Base-by-base conservation (phyloP, 2,797 vertebrate genomes). In the Gobionotothen gibberifrons region DNA sequence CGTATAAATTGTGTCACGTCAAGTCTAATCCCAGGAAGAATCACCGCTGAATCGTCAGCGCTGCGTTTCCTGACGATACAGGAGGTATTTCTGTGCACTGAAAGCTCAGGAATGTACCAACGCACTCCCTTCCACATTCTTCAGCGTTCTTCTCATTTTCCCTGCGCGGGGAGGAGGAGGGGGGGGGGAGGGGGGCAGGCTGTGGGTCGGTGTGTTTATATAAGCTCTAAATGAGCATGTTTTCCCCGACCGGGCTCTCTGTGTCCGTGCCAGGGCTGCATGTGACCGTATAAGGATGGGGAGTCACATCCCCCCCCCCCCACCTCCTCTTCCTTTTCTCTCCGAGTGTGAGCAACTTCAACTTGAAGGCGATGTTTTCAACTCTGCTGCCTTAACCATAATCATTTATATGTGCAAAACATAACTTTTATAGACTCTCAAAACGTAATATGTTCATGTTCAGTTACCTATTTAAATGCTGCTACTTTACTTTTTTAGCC, bases 221-320 rank as follows among this genome's bases (percentile, higher is more conserved):
- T 39, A 90, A 94, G 93, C 86, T 89, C 81, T 81, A 90, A 93
- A 89, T 89, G 89, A 92, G 85, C 82, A 85, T 91, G 85, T 89
- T 93, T 92, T 91, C 82, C 71, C 84, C 55, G 76, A 74, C 72
- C 74, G 76, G 74, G 81, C 81, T 82, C 54, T 81, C 70, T 76
- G 76, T 78, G 87, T 88, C 72, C 4, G 15, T 57, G 84, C 85
- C 92, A 90, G 68, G 83, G 79, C 85, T 87, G 81, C 85, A 82
- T 91, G 88, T 93, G 93, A 94, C 94, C 92, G 75, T 95, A 95
- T 88, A 96, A 93, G 94, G 94, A 93, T 72, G 88, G 71, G 83
- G 87, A 90, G 82, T 92, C 87, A 78, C 84, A 76, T 74, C 66
- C 40, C 66, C 72, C 43, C 43, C 44, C 68, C 14, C 2, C 74